Evolutionary conservation across 2,113 vertebrate species (phyloP).

Genomic region (cattle (Bos taurus)): ARS-UCD2.0 NC_037343.1:50208501-50209000

Average conservation of each 20-base stretch:
- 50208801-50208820: fast-evolving
- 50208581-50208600: fast-evolving
- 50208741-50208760: not conserved
- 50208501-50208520: not conserved
- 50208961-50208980: not conserved
- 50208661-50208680: too few species aligned
- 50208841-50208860: not conserved
- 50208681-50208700: not conserved
- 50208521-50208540: fast-evolving
- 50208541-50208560: too few species aligned
- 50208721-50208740: not conserved
- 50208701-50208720: not conserved
- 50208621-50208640: not conserved
- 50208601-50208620: fast-evolving
- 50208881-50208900: fast-evolving
- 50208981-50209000: not conserved
- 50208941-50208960: fast-evolving
- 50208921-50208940: too few species aligned
- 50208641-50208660: fast-evolving
- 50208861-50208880: fast-evolving
- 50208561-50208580: fast-evolving
- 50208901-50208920: fast-evolving
- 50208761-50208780: not conserved
- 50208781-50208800: not conserved
- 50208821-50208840: not conserved